A percentile compares a stretch with the other conserved stretches of the same genome.
Conservation (phyloP, 1,140 invertebrate species). For the Drosophila tsacasi region DNA sequence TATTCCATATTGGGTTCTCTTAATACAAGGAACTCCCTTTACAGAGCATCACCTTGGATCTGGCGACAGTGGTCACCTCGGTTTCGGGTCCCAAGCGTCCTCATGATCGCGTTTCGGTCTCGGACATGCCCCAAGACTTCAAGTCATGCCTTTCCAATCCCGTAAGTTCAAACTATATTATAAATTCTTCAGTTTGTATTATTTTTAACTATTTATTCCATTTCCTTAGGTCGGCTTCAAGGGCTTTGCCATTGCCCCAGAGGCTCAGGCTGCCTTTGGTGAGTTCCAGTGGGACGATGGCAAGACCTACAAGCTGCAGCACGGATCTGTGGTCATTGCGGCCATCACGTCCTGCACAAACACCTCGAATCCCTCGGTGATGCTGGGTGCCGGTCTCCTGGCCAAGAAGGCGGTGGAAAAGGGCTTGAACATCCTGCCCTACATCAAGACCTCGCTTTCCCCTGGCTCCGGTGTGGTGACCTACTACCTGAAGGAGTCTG, state of each 20-base stretch:
- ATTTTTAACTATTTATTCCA: not conserved
- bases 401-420: constrained; percentile 97
- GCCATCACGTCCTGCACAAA: constrained; percentile 99
- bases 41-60: constrained; percentile 94
- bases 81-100: constrained; percentile 98
- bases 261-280: constrained; percentile 88
- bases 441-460: constrained; percentile 98
- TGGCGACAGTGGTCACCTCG: constrained; percentile 95
- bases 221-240: constrained; percentile 94
- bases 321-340: constrained; percentile 98
- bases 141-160: constrained; percentile 94
- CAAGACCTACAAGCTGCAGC: constrained; percentile 92
- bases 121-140: constrained; percentile 97
- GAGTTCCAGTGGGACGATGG: constrained; percentile 94
- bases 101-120: constrained; percentile 96
- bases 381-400: constrained; percentile 97
- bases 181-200: not conserved
- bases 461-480: constrained; percentile 99
- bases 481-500: constrained; percentile 94
- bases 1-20: rapidly evolving
- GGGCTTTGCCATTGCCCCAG: constrained; percentile 93
- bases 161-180: constrained; percentile 86
- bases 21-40: not conserved
- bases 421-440: constrained; percentile 95
- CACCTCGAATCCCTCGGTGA: constrained; percentile 98